Conservation (phyloP, 2,113 vertebrate species). For the Amblyopsis rosae region DNA sequence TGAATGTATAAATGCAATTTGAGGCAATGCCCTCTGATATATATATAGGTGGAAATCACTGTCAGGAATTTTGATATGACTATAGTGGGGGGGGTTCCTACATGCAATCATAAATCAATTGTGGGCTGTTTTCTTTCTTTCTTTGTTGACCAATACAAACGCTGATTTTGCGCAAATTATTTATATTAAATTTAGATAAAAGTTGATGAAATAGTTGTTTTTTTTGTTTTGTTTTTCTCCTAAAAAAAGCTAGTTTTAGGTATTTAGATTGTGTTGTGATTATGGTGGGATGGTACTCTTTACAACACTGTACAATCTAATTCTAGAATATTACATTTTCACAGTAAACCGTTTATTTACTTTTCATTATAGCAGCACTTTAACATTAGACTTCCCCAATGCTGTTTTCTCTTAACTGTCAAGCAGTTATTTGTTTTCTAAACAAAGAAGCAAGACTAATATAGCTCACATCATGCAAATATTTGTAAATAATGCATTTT, state of each 20-base stretch:
- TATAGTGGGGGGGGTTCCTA: conserved; percentile 6
- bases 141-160: neutral
- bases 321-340: neutral
- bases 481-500: conserved; percentile 38
- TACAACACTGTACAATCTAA: neutral
- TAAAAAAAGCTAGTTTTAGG: neutral
- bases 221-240: conserved; percentile 11
- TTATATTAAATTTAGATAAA: neutral
- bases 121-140: neutral
- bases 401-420: neutral
- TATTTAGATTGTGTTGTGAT: neutral
- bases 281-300: neutral
- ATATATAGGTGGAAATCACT: conserved; percentile 22
- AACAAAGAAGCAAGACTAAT: conserved; percentile 16
- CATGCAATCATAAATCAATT: neutral
- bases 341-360: conserved; percentile 1
- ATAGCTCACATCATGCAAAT: conserved; percentile 24
- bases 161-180: neutral
- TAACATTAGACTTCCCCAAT: neutral
- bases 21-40: conserved; percentile 7
- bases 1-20: conserved; percentile 47
- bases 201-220: conserved; percentile 12
- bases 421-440: neutral
- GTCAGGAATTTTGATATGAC: neutral
- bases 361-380: conserved; percentile 56